Evolutionary conservation across 2,888 invertebrate genomes (phyloP).

Genomic region (Heliconius charithonia): DNA sequence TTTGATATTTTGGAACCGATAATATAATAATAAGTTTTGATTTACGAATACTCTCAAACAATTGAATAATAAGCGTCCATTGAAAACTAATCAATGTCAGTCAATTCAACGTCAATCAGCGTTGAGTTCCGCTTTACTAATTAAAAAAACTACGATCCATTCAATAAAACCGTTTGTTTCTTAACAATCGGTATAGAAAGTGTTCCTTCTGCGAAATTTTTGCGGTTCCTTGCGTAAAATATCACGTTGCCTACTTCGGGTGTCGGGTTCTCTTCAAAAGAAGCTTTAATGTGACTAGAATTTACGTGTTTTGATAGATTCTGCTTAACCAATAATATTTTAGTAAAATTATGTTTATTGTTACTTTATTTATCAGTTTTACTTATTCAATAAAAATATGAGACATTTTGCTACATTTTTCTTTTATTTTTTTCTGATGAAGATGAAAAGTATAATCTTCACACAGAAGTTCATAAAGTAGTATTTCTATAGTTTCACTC

Average conservation of each 20-base stretch:
- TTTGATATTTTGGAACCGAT: background rate
- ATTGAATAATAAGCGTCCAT: conserved; percentile 22
- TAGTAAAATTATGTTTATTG: background rate
- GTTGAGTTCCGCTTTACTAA: conserved; percentile 38
- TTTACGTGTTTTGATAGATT: background rate
- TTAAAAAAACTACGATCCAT: conserved; percentile 46
- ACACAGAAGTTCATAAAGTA: background rate
- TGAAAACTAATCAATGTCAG: conserved; percentile 28
- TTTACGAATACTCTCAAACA: background rate
- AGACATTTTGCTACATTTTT: too few relatives aligned
- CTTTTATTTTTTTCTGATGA: too few relatives aligned
- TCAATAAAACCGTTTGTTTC: conserved; percentile 32
- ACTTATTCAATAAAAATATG: too few relatives aligned
- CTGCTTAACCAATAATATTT: background rate
- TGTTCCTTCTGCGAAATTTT: conserved; percentile 74
- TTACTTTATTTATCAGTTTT: background rate
- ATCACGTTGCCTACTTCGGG: conserved; percentile 66
- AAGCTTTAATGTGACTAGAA: background rate
- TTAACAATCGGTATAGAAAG: conserved; percentile 39
- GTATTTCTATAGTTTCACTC: background rate
- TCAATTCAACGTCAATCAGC: conserved; percentile 36
- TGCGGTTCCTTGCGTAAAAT: conserved; percentile 64
- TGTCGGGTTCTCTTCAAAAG: conserved; percentile 60
- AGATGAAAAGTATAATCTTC: background rate
- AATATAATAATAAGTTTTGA: conserved; percentile 1